Conservation (phyloP, 2,113 vertebrate species). For the Indicator maculatus region DNA sequence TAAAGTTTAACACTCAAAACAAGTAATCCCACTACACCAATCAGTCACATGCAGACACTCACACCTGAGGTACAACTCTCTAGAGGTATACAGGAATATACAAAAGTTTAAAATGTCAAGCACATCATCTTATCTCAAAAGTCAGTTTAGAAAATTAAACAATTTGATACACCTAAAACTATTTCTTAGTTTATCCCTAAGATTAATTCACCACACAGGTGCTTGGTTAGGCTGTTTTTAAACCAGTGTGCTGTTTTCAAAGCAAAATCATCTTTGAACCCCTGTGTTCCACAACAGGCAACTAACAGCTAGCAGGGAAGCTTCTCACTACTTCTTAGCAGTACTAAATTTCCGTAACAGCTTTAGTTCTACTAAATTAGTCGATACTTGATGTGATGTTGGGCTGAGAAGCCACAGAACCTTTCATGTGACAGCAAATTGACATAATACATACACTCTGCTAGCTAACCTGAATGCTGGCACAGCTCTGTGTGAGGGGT, state of each 20-base stretch:
- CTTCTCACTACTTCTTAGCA: background rate
- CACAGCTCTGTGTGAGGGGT: background rate
- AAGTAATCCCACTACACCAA: background rate
- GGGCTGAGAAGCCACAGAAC: background rate
- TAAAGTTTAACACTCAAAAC: background rate
- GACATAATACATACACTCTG: accelerated
- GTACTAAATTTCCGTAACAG: background rate
- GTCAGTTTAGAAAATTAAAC: background rate
- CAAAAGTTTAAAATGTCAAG: background rate
- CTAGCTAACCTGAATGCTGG: background rate
- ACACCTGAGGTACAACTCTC: background rate
- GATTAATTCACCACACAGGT: background rate
- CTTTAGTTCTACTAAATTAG: background rate
- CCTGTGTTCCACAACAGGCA: background rate
- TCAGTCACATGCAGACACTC: background rate
- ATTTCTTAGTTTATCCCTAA: background rate
- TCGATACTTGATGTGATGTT: background rate
- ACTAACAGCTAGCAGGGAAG: background rate
- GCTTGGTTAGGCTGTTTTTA: background rate
- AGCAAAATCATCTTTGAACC: background rate
- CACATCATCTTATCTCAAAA: background rate
- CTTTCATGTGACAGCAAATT: background rate
- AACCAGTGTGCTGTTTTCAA: background rate
- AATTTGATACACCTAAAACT: background rate
- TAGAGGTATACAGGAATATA: background rate